Evolutionary conservation across 2,888 invertebrate genomes (phyloP).

Genomic region (Stenodera caucasica): DNA sequence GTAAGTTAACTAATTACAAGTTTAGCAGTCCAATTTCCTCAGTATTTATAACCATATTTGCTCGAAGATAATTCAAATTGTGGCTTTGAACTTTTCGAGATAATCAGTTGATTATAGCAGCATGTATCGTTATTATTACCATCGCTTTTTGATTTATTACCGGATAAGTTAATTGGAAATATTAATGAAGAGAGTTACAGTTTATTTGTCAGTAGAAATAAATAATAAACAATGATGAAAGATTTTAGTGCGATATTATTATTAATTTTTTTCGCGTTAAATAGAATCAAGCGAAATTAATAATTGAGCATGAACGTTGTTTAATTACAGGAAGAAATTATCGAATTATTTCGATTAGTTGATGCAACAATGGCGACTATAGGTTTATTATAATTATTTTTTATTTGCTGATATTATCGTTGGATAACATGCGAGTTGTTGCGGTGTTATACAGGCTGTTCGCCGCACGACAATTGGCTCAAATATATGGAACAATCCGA

Average conservation of each 20-base stretch:
- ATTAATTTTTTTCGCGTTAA: too few relatives aligned
- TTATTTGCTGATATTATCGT: not conserved
- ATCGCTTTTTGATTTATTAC: not conserved
- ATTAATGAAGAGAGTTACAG: not conserved
- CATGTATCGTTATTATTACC: not conserved
- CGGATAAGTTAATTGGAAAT: not conserved
- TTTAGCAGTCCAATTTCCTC: not conserved
- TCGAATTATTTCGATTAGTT: not conserved
- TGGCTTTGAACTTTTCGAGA: not conserved
- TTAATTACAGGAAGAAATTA: not conserved
- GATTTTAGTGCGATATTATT: too few relatives aligned
- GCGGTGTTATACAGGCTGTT: too few relatives aligned
- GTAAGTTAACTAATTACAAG: not conserved
- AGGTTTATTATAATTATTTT: not conserved
- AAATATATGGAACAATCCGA: too few relatives aligned
- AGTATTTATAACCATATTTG: not conserved
- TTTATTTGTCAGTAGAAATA: too few relatives aligned
- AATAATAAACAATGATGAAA: too few relatives aligned
- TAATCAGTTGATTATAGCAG: not conserved
- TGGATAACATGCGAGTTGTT: not conserved
- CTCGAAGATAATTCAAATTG: not conserved
- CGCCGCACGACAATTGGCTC: too few relatives aligned
- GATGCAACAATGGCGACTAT: not conserved
- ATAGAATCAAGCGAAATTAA: too few relatives aligned
- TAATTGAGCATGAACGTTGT: not conserved